Evolutionary conservation across 2,888 invertebrate species (phyloP), one percentile per base, ranked within the genome.

Genomic region (Mythimna lalbum): DNA sequence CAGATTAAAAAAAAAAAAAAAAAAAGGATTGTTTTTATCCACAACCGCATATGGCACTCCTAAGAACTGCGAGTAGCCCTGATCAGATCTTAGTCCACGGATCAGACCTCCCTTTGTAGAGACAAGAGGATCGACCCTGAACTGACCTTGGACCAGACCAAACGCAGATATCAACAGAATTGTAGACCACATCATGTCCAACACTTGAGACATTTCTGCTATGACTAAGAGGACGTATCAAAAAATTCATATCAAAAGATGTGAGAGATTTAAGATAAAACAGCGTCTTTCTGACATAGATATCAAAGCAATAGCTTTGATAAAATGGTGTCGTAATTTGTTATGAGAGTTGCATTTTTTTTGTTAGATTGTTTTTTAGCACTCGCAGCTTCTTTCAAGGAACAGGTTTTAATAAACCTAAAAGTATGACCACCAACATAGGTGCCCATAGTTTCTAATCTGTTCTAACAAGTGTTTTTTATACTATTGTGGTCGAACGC

Each of bases 1-100:
- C n/a, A n/a, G n/a, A n/a, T n/a, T n/a, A n/a, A n/a, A n/a, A n/a
- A n/a, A n/a, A n/a, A n/a, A n/a, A n/a, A n/a, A n/a, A n/a, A n/a
- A n/a, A 69, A 89, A 80, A 75, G 85, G 80, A 80, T 86, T 82
- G 0, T 43, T 61, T 47, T 57, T 76, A 47, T 85, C 70, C 4
- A 87, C 74, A 9, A 70, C 71, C 19, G 84, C 88, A 74, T 85
- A 89, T 10, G 88, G 88, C 5, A 89, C 82, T 12, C 88, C 88
- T 17, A 86, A 69, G 49, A 85, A 89, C 61, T 79, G 80, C 1
- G 77, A 72, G 53, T 85, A 87, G 0, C 85, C 86, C 49, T 83
- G 71, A 0, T 68, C 63, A 55, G 81, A 78, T 14, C 52, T 70
- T 2, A 84, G 63, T 5, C 87, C 86, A 2, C 79, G 70, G 14